Percentiles rank a stretch among this genome's conserved stretches.
phyloP scores from a whole-genome alignment of 2,113 vertebrate species.

The Pseudopodoces humilis region DNA sequence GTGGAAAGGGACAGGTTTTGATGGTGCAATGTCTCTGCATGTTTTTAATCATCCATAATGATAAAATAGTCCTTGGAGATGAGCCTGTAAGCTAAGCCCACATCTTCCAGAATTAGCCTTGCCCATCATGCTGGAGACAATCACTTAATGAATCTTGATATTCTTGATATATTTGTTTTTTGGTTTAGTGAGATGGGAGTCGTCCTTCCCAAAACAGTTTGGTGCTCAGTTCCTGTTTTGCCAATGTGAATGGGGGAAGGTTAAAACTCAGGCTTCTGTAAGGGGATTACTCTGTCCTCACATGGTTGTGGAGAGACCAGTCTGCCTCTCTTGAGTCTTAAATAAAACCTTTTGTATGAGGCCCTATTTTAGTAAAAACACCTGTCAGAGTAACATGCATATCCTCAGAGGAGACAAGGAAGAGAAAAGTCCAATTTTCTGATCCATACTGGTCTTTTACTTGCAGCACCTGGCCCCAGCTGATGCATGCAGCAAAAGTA shows the following conservation, averaged over 20 bases:
- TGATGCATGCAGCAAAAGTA: not conserved
- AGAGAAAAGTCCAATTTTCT: not conserved
- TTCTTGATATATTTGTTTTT: not conserved
- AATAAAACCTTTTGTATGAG: not conserved
- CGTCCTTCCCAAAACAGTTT: not conserved
- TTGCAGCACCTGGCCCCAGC: not conserved
- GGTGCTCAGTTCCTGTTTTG: not conserved
- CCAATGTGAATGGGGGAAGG: rapidly evolving
- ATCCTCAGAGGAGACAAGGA: not conserved
- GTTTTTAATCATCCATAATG: not conserved
- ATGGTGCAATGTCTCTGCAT: not conserved
- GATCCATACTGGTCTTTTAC: not conserved
- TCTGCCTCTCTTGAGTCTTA: not conserved
- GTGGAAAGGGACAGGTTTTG: not conserved
- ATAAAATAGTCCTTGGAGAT: not conserved
- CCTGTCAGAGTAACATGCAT: not conserved
- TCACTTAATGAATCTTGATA: not conserved
- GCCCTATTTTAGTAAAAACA: not conserved
- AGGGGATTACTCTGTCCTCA: not conserved
- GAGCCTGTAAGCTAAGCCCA: not conserved
- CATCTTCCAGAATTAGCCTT: not conserved
- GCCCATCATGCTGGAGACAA: not conserved
- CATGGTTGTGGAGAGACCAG: not conserved
- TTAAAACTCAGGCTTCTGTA: not conserved
- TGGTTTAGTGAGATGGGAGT: not conserved